A percentile compares a stretch with the other conserved stretches of the same genome.
phyloP scores from a whole-genome alignment of 2,113 vertebrate species.

The Psilopsiagon aurifrons region DNA sequence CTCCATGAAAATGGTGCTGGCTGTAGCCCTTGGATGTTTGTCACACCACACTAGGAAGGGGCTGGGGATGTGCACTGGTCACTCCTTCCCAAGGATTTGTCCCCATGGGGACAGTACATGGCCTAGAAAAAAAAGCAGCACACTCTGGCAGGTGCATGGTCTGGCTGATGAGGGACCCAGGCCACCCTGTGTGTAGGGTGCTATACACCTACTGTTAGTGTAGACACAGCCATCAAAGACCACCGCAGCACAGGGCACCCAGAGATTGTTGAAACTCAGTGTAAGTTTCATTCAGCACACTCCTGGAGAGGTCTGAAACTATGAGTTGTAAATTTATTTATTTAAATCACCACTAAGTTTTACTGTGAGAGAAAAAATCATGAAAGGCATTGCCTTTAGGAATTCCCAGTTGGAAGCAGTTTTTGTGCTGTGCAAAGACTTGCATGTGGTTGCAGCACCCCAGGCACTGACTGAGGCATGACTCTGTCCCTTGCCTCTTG shows the following conservation, averaged over 20 bases:
- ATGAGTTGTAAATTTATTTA: rapidly evolving
- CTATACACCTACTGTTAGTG: neutral
- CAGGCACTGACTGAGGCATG: rapidly evolving
- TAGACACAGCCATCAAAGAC: neutral
- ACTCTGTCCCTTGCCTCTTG: neutral
- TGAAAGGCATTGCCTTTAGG: neutral
- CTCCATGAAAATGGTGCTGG: neutral
- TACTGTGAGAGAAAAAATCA: neutral
- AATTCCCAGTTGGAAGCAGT: neutral
- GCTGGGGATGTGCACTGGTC: neutral
- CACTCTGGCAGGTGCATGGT: rapidly evolving
- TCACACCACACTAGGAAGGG: rapidly evolving
- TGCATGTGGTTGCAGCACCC: rapidly evolving
- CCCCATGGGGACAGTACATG: rapidly evolving
- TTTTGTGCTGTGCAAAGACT: neutral
- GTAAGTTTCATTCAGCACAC: neutral
- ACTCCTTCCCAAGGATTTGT: neutral
- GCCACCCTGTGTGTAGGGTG: neutral
- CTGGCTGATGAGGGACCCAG: neutral
- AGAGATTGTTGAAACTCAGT: neutral
- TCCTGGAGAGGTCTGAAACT: neutral
- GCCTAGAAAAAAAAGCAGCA: neutral
- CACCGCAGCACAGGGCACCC: rapidly evolving
- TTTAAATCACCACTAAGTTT: neutral
- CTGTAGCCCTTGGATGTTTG: neutral